Evolutionary conservation across 2,797 vertebrate genomes (phyloP).

Genomic region (Paedocypris micromegethes): DNA sequence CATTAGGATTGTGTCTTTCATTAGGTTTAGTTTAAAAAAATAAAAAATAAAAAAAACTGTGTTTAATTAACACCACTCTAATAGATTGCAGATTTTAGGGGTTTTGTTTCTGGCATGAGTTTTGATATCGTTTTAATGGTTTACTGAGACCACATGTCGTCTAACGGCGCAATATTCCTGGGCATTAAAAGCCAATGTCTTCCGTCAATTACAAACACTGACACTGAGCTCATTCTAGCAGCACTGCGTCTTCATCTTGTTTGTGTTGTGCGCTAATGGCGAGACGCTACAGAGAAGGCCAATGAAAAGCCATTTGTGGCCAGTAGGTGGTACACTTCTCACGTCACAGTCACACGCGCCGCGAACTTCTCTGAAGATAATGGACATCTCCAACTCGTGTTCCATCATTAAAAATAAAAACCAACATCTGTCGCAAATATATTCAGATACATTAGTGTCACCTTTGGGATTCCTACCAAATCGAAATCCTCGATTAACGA

Average conservation of each 20-base stretch:
- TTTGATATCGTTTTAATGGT: no score
- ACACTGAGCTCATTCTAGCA: background rate
- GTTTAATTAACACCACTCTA: no score
- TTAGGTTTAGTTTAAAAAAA: no score
- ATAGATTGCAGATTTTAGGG: no score
- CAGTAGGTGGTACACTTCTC: slow-evolving; percentile 78
- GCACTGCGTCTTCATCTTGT: slow-evolving; percentile 20
- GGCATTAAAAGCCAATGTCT: slow-evolving; percentile 6
- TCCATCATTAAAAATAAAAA: slow-evolving; percentile 81
- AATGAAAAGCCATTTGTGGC: slow-evolving; percentile 47
- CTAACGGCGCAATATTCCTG: background rate
- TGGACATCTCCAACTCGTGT: slow-evolving; percentile 74
- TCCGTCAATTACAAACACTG: slow-evolving; percentile 5
- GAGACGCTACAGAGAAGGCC: slow-evolving; percentile 10
- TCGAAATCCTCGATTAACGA: slow-evolving; percentile 52
- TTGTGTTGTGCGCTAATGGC: slow-evolving; percentile 23
- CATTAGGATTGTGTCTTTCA: no score
- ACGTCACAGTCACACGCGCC: slow-evolving; percentile 56
- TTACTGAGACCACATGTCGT: no score
- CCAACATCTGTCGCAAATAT: slow-evolving; percentile 81
- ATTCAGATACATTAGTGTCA: slow-evolving; percentile 79
- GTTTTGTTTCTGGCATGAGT: no score
- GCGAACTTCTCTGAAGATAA: slow-evolving; percentile 53
- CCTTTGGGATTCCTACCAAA: slow-evolving; percentile 62
- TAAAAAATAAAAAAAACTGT: no score